phyloP scores from a whole-genome alignment of 2,113 vertebrate species.

The Melierax canorus region DNA sequence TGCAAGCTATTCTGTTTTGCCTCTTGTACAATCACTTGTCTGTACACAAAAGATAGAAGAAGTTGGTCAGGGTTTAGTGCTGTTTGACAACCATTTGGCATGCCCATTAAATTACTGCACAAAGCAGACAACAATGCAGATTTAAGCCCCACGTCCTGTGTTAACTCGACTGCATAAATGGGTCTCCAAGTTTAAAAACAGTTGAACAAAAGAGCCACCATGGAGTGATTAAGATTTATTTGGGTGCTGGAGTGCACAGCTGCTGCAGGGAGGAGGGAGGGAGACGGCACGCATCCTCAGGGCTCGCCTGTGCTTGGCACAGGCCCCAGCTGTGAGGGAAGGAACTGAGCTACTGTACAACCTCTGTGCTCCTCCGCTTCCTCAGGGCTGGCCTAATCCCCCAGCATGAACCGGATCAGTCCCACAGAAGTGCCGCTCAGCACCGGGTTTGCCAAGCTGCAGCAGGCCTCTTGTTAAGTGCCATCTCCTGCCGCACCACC shows the following conservation, averaged over 20 bases:
- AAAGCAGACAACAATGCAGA: slow-evolving; percentile 21
- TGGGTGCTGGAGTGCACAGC: neutral
- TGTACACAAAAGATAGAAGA: neutral
- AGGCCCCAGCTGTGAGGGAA: neutral
- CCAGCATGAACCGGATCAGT: fast-evolving
- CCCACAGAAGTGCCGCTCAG: neutral
- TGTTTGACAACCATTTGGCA: neutral
- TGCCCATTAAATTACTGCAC: slow-evolving; percentile 35
- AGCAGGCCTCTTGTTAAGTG: neutral
- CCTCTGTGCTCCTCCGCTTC: neutral
- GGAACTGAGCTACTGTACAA: neutral
- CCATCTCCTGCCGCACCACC: neutral
- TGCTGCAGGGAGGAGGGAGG: neutral
- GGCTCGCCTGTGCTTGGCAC: neutral
- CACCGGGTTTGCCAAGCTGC: neutral
- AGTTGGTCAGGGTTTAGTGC: neutral
- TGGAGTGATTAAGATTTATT: neutral
- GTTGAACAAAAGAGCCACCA: neutral
- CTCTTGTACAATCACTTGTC: neutral
- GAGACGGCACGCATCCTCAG: neutral
- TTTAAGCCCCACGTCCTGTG: neutral
- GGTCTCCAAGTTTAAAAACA: neutral
- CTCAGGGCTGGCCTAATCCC: neutral
- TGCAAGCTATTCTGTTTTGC: neutral
- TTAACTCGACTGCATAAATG: slow-evolving; percentile 1